Percentiles rank a stretch among this genome's conserved stretches.
These are phyloP conservation scores for Cerceris rybyensis DNA, from an alignment of 2,888 invertebrate genomes.

Conservation along the genomic window DNA sequence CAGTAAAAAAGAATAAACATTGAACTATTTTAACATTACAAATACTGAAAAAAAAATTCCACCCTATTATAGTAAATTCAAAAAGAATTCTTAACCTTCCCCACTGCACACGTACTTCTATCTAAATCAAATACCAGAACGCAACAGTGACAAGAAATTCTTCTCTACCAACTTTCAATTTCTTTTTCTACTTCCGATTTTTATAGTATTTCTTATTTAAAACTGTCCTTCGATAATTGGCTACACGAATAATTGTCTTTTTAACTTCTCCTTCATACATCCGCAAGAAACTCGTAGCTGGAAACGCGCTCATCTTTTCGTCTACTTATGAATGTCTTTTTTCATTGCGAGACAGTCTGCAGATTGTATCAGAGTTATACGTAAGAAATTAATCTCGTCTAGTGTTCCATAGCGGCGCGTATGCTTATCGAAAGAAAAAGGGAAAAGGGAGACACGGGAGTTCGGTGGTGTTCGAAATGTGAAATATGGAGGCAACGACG, in stretches of 20 bases:
- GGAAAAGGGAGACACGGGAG: slow-evolving; percentile 39
- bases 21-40: no score
- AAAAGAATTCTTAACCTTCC: no score
- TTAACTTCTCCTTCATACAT: not conserved
- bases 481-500: slow-evolving; percentile 73
- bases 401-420: slow-evolving; percentile 49
- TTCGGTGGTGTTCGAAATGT: slow-evolving; percentile 73
- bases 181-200: no score
- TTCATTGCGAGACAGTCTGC: slow-evolving; percentile 35
- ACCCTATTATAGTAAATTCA: no score
- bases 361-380: slow-evolving; percentile 15
- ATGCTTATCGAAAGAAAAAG: slow-evolving; percentile 37
- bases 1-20: no score
- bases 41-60: no score
- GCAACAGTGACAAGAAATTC: no score
- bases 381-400: slow-evolving; percentile 70
- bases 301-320: not conserved
- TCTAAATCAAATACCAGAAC: no score
- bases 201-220: no score
- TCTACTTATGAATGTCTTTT: slow-evolving; percentile 45
- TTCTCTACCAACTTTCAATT: no score
- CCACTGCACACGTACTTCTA: no score
- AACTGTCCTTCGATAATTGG: no score
- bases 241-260: not conserved
- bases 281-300: not conserved